Evolutionary conservation across 2,797 vertebrate genomes (phyloP).

Genomic region (Psittacula echo): DNA sequence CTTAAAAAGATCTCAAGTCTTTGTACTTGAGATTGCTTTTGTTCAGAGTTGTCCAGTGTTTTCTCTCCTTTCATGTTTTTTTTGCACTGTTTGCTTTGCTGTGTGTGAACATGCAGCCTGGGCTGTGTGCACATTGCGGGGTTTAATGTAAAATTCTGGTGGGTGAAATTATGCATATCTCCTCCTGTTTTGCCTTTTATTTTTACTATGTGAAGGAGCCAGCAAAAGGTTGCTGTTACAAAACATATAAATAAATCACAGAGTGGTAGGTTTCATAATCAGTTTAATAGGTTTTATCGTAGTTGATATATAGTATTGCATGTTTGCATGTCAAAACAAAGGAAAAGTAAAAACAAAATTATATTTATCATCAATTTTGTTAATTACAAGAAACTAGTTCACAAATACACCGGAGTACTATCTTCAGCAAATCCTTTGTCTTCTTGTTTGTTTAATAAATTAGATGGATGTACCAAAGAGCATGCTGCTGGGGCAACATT

Average conservation of each 20-base stretch:
- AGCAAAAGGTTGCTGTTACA: conserved; percentile 19
- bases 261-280: conserved; percentile 33
- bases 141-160: conserved; percentile 25
- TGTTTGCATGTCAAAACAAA: conserved; percentile 10
- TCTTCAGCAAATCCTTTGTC: conserved; percentile 65
- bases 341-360: conserved; percentile 52
- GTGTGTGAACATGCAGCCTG: background rate
- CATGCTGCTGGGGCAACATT: conserved; percentile 65
- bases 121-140: background rate
- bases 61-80: conserved; percentile 46
- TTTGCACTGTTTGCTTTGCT: conserved; percentile 38
- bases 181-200: background rate
- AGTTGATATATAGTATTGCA: conserved; percentile 14
- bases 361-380: conserved; percentile 51
- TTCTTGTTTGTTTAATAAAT: conserved; percentile 71
- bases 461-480: conserved; percentile 67
- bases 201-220: background rate
- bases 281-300: conserved; percentile 39
- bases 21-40: conserved; percentile 62
- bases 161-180: conserved; percentile 42
- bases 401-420: conserved; percentile 53
- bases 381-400: conserved; percentile 63
- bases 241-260: conserved; percentile 35
- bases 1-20: conserved; percentile 50
- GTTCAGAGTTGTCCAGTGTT: conserved; percentile 51